Percentiles rank a stretch among this genome's conserved stretches.
Conservation (phyloP, 2,797 vertebrate genomes). For the Phrynocephalus forsythii region DNA sequence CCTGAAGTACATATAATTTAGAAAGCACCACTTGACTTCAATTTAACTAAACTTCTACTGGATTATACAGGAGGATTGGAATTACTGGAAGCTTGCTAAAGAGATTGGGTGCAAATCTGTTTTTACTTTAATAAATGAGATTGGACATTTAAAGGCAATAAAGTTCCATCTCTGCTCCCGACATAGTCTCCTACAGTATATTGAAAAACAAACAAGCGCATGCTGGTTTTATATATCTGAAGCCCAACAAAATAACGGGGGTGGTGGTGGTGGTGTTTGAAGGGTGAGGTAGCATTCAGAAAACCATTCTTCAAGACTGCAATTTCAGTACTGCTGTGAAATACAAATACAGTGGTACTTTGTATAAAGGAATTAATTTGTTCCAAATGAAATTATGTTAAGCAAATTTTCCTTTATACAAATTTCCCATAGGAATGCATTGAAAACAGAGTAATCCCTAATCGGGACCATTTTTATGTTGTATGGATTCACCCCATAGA, state of each 20-base stretch:
- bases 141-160: conserved; percentile 30
- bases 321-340: neutral
- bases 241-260: conserved; percentile 14
- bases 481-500: no score
- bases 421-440: no score
- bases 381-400: no score
- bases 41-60: conserved; percentile 45
- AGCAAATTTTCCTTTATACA: no score
- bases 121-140: conserved; percentile 45
- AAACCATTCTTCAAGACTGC: conserved; percentile 17
- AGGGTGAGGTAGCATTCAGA: neutral
- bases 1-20: conserved; percentile 50
- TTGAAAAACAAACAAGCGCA: neutral
- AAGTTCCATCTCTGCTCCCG: conserved; percentile 28
- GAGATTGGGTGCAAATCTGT: conserved; percentile 15
- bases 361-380: no score
- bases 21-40: conserved; percentile 46
- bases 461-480: no score
- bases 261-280: neutral
- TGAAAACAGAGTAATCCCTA: no score
- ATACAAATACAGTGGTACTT: neutral
- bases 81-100: conserved; percentile 46
- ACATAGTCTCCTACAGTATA: conserved; percentile 3
- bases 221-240: conserved; percentile 11
- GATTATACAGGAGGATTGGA: conserved; percentile 44